Evolutionary conservation across 1,140 invertebrate species (phyloP), one percentile per base, ranked within the genome.

Genomic region (Dysdera silvatica): DNA sequence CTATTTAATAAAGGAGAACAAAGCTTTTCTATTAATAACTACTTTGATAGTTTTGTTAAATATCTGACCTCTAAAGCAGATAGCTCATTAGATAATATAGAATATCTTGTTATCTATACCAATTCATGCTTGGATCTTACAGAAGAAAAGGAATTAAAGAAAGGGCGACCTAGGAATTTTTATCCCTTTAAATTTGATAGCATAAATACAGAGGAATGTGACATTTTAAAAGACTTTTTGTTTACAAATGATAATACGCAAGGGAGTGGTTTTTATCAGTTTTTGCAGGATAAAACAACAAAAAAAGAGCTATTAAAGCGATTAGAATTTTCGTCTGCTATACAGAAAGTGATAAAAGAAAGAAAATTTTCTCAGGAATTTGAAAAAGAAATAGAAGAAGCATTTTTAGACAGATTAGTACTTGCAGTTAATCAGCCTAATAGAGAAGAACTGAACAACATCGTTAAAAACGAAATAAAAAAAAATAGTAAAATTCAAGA

Each of bases 41-140:
- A 56, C 26, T 56, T 56, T 45, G 37, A 56, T 45, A 45, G 37
- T 56, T 56, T 56, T 43, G 54, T 55, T 41, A 55, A 55, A 41
- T 37, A 55, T 41, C 37, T 41, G 29, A 41, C 43, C 20, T 55
- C 53, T 41, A 55, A 55, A 24, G 40, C 10, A 40, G 37, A 55
- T 55, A 26, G 0, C 28, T 26, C n/a, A 41, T 40, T n/a, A n/a
- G n/a, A 10, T 32, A 55, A 55, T 49, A n/a, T 55, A 16, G 28
- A 28, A 28, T 55, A 56, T 56, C 37, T 56, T 45, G 26, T 43
- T 43, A 31, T 56, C 24, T 45, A 45, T 56, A 56, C 54, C 33
- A 45, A 41, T 45, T 29, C 54, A 56, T 26, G 40, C 3, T 56
- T 56, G 31, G 54, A 31, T 4, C 40, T 56, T 45, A 45, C 54